Evolutionary conservation across 2,797 vertebrate species (phyloP).

Genomic region (Cossypha niveicapilla): DNA sequence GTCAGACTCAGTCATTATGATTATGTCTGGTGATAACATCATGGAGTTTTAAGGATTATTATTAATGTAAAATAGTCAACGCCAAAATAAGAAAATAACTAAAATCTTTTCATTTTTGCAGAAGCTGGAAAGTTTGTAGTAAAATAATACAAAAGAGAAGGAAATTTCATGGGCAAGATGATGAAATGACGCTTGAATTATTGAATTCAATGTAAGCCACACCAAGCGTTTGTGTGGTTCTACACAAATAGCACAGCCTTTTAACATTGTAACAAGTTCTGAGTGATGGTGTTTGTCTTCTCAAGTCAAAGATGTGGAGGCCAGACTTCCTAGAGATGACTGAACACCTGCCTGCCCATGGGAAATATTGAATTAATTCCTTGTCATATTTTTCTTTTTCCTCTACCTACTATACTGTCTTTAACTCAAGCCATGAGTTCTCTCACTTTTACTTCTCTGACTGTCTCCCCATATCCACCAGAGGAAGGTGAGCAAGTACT

Average conservation of each 20-base stretch:
- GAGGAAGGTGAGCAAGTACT: neutral
- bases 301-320: neutral
- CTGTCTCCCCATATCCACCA: neutral
- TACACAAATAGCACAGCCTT: neutral
- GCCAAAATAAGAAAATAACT: neutral
- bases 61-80: neutral
- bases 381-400: neutral
- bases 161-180: neutral
- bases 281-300: neutral
- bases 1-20: neutral
- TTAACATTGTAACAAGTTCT: neutral
- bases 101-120: accelerated
- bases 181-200: neutral
- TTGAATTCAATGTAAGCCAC: neutral
- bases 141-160: neutral
- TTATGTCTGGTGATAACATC: neutral
- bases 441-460: neutral
- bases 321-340: neutral
- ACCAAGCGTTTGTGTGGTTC: neutral
- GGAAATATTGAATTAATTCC: neutral
- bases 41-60: neutral
- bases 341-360: neutral
- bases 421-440: neutral
- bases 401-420: neutral
- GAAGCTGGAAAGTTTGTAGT: neutral